phyloP scores from a whole-genome alignment of 2,888 invertebrate genomes.

The Spilosoma lubricipeda region DNA sequence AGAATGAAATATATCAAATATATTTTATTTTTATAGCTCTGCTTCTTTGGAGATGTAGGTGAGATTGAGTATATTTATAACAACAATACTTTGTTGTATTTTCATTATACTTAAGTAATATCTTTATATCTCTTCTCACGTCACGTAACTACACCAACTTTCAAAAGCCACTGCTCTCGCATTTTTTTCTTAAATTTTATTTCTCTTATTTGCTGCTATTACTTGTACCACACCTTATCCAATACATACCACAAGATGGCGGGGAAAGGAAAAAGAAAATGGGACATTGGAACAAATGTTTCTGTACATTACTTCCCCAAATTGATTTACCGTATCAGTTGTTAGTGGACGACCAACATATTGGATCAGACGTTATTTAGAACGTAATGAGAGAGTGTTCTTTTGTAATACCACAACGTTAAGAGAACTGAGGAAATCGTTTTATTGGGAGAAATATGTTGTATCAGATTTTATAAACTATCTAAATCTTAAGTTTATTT shows the following conservation, averaged over 20 bases:
- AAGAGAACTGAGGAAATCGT: background rate
- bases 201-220: background rate
- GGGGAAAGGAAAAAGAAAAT: conserved; percentile 60
- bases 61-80: background rate
- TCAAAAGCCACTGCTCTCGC: background rate
- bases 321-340: conserved; percentile 58
- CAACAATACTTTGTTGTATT: background rate
- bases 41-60: background rate
- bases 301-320: conserved; percentile 58
- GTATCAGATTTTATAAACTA: background rate
- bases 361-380: conserved; percentile 47
- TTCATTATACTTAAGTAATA: background rate
- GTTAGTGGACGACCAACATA: conserved; percentile 43
- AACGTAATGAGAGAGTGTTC: conserved; percentile 28
- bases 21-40: background rate
- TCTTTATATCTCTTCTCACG: background rate
- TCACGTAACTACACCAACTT: background rate
- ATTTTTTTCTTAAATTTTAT: background rate
- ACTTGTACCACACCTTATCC: conserved; percentile 24
- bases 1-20: background rate
- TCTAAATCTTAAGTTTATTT: background rate
- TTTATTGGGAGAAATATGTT: background rate
- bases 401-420: conserved; percentile 20
- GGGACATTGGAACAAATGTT: conserved; percentile 65
- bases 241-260: conserved; percentile 58